Evolutionary conservation across 2,888 invertebrate species (phyloP), one percentile per base, ranked within the genome.

Genomic region (Caenorhabditis sinica): DNA sequence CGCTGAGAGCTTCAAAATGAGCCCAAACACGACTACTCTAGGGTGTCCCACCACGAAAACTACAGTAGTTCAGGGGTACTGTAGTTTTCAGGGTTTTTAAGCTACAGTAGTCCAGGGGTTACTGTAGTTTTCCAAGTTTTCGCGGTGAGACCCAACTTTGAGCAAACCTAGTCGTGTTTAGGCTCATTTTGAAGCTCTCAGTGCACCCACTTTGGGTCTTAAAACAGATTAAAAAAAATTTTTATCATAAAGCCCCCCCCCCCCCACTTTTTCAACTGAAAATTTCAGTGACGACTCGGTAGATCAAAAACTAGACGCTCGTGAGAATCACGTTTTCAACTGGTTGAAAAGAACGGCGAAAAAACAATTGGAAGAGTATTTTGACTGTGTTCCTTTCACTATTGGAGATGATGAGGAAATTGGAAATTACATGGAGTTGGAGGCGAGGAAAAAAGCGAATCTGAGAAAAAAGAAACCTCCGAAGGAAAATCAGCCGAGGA

Each of bases 281-380:
- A 40, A 40, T 40, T 40, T 40, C 25, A 63, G 63, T n/a, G 63
- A 63, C 25, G 43, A 23, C 25, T 40, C 63, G 1, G 23, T 43
- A 20, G 13, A 43, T 17, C 4, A 5, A 8, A 23, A 43, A 23
- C 63, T 43, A 8, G 40, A 6, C 9, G 2, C 63, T 25, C 51
- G 68, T 9, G 68, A 68, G 23, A 23, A 20, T n/a, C 68, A 68
- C 30, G 53, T 53, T 11, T 33, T 15, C 8, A 51, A 53, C 8
- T 74, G 74, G 74, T 28, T 74, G 36, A 63, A 65, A 25, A 30
- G 15, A 40, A 36, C 40, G 20, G 74, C 36, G 4, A 53, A 36
- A 20, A 8, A n/a, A 13, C 20, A 53, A 6, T 0, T 74, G 5
- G 51, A 74, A 6, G 25, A 74, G 20, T 74, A 63, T 40, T 63